Evolutionary conservation across 2,888 invertebrate species (phyloP).

Genomic region (Caenorhabditis imperialis): DNA sequence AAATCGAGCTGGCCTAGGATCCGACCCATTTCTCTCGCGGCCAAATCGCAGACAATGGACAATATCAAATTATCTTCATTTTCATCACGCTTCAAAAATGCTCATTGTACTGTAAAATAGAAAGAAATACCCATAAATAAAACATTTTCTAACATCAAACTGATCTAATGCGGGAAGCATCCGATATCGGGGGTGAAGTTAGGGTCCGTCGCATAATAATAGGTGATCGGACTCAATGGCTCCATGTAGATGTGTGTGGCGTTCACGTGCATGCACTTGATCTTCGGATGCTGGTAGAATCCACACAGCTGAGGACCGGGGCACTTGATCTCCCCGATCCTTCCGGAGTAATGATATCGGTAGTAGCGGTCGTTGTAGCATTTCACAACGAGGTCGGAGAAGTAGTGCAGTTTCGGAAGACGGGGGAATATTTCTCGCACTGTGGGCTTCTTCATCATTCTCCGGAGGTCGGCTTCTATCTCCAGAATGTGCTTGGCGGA

Average conservation of each 20-base stretch:
- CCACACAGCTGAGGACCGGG: constrained; percentile 47
- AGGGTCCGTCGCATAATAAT: constrained; percentile 33
- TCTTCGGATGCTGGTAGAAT: constrained; percentile 24
- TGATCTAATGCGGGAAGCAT: constrained; percentile 32
- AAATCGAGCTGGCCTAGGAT: too few relatives aligned
- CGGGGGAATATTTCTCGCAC: constrained; percentile 15
- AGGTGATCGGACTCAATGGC: constrained; percentile 22
- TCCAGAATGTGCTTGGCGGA: constrained; percentile 18
- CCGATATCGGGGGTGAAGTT: constrained; percentile 24
- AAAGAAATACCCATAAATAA: too few relatives aligned
- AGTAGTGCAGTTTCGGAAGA: constrained; percentile 33
- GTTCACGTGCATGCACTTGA: constrained; percentile 38
- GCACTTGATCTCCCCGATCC: constrained; percentile 48
- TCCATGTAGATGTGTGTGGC: constrained; percentile 16
- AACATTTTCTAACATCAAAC: not conserved
- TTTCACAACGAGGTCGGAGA: constrained; percentile 31
- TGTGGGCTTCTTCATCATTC: constrained; percentile 31
- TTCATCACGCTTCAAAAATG: too few relatives aligned
- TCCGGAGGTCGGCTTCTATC: constrained; percentile 27
- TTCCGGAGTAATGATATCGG: constrained; percentile 47
- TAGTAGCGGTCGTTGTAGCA: constrained; percentile 45
- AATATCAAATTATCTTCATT: too few relatives aligned
- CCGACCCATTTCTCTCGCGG: too few relatives aligned
- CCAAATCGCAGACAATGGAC: too few relatives aligned
- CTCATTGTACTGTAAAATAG: too few relatives aligned